Percentiles rank a stretch among this genome's conserved stretches.
Conservation (phyloP, 2,888 invertebrate species). For the Disparrhopalites patrizii region DNA sequence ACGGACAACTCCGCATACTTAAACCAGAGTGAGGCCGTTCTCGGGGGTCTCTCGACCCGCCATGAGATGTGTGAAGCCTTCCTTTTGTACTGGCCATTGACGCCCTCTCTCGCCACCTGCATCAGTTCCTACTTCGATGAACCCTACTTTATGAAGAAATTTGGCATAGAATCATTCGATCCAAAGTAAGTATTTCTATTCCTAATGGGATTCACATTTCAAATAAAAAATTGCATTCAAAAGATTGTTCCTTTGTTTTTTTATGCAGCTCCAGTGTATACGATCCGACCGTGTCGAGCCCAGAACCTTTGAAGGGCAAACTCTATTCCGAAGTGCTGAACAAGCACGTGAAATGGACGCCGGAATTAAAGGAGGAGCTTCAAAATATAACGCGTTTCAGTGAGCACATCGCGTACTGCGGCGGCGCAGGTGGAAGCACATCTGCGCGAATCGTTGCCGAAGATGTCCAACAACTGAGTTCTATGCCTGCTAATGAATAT, state of each 20-base stretch:
- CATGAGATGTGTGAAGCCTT: slow-evolving; percentile 15
- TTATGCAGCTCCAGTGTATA: too few species aligned
- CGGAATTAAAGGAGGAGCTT: not conserved
- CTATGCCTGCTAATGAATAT: too few species aligned
- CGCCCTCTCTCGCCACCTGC: not conserved
- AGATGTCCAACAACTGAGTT: too few species aligned
- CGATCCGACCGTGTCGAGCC: not conserved
- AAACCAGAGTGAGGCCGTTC: not conserved
- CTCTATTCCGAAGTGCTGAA: not conserved
- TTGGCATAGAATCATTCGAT: not conserved
- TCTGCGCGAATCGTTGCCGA: too few species aligned
- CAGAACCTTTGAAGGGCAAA: not conserved
- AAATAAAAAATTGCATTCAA: too few species aligned
- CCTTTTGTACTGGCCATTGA: slow-evolving; percentile 7
- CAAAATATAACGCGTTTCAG: not conserved
- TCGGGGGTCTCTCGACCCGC: slow-evolving; percentile 1
- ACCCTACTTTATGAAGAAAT: not conserved
- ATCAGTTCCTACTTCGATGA: not conserved
- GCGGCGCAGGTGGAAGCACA: too few species aligned
- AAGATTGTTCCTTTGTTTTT: too few species aligned
- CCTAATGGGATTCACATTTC: too few species aligned
- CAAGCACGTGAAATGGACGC: not conserved
- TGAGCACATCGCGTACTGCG: not conserved
- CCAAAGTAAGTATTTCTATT: too few species aligned
- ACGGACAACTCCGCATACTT: not conserved